Evolutionary conservation across 1,140 invertebrate species (phyloP).

Genomic region (Drosophila takahashii): DNA sequence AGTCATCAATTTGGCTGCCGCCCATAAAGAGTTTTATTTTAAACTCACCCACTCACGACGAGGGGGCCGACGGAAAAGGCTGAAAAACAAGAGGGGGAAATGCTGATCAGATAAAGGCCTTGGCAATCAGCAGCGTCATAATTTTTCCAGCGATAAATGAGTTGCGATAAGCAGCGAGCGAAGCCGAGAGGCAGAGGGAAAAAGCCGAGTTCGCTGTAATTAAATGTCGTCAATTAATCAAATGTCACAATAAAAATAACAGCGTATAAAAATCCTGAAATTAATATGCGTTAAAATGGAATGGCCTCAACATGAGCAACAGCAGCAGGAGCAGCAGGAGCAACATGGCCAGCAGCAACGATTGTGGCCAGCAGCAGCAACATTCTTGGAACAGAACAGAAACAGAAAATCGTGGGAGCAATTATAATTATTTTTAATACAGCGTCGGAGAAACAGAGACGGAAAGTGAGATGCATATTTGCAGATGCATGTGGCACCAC

Average conservation of each 20-base stretch:
- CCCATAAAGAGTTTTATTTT: constrained; percentile 63
- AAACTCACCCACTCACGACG: constrained; percentile 62
- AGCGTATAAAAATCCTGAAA: constrained; percentile 83
- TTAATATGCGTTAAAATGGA: constrained; percentile 84
- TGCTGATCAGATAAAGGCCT: constrained; percentile 74
- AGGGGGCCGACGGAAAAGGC: not conserved
- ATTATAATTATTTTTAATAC: constrained; percentile 84
- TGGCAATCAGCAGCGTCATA: constrained; percentile 83
- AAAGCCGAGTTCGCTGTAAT: constrained; percentile 65
- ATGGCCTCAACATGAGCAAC: constrained; percentile 67
- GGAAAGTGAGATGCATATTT: constrained; percentile 51
- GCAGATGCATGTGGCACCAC: constrained; percentile 46
- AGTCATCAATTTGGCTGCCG: constrained; percentile 70
- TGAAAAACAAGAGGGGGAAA: not conserved
- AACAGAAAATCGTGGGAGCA: constrained; percentile 77
- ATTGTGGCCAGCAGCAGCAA: constrained; percentile 51
- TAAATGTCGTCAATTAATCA: constrained; percentile 85
- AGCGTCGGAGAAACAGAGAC: constrained; percentile 30
- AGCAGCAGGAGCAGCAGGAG: constrained; percentile 24
- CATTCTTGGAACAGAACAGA: constrained; percentile 64
- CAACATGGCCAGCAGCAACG: constrained; percentile 45
- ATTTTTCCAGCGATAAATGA: constrained; percentile 84
- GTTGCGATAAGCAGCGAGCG: constrained; percentile 71
- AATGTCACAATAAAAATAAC: constrained; percentile 84
- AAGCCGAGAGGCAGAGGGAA: constrained; percentile 9